phyloP scores from a whole-genome alignment of 2,797 vertebrate species.

The Onychomys torridus region DNA sequence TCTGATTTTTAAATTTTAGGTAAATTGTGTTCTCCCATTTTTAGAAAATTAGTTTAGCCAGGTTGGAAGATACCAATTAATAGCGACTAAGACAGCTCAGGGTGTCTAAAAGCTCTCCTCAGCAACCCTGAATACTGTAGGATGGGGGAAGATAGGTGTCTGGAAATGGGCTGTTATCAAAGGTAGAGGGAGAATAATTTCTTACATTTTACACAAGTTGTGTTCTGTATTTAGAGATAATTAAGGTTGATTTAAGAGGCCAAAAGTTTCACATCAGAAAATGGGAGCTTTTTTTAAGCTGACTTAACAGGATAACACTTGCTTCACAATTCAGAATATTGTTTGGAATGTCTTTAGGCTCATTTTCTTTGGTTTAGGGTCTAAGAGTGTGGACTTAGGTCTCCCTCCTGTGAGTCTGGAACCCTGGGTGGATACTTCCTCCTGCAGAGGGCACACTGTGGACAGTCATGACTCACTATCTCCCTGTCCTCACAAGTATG shows the following conservation, averaged over 20 bases:
- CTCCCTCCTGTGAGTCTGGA: not conserved
- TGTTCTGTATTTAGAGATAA: not conserved
- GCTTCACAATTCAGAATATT: not conserved
- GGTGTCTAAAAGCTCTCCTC: not conserved
- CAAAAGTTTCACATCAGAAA: not conserved
- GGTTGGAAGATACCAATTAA: not conserved
- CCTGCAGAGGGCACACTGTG: not conserved
- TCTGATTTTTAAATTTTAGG: constrained; percentile 49
- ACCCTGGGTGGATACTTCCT: not conserved
- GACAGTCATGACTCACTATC: not conserved
- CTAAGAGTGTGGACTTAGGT: not conserved
- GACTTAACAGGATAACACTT: not conserved
- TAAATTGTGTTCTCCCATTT: not conserved
- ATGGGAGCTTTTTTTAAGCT: not conserved
- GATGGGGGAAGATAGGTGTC: not conserved
- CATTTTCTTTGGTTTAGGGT: not conserved
- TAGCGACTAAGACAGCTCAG: not conserved
- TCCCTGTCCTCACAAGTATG: not conserved
- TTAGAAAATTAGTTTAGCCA: constrained; percentile 23
- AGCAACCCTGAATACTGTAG: not conserved
- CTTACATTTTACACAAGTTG: not conserved
- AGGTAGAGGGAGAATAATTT: not conserved
- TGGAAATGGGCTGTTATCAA: not conserved
- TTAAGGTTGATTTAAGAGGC: constrained; percentile 1
- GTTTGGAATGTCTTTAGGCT: not conserved